phyloP scores from a whole-genome alignment of 2,797 vertebrate genomes.

The Acanthopagrus latus region DNA sequence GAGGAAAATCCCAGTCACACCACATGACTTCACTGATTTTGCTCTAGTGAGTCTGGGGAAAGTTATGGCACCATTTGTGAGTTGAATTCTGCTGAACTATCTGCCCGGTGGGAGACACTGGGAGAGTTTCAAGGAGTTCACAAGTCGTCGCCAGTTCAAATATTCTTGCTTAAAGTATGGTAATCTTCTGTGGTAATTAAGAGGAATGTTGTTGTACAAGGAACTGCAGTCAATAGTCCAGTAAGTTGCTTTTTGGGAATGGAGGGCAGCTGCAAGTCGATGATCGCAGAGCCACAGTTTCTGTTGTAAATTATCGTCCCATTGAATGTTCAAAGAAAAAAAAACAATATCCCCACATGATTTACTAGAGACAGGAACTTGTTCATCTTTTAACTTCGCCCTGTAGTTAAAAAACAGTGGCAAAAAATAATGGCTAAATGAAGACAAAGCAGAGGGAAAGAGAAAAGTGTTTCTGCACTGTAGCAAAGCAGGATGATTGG shows the following conservation, averaged over 20 bases:
- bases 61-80: not conserved
- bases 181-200: constrained; percentile 6
- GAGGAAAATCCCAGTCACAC: constrained; percentile 1
- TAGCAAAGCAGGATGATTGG: constrained; percentile 18
- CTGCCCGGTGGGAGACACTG: not conserved
- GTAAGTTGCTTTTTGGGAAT: not conserved
- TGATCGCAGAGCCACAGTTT: not conserved
- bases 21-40: not conserved
- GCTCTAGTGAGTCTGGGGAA: not conserved
- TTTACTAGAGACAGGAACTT: constrained; percentile 3
- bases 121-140: not conserved
- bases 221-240: constrained; percentile 3
- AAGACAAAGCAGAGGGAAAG: not conserved
- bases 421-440: not conserved
- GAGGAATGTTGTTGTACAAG: not conserved
- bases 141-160: not conserved
- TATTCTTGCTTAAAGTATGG: not conserved
- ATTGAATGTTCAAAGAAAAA: not conserved
- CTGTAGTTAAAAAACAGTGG: not conserved
- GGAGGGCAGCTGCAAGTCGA: constrained; percentile 3
- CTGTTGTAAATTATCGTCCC: not conserved
- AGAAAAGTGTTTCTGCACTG: not conserved
- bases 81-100: constrained; percentile 6
- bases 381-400: too few relatives aligned
- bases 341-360: not conserved